Evolutionary conservation across 1,140 invertebrate genomes (phyloP).

Genomic region (Drosophila suzukii): DNA sequence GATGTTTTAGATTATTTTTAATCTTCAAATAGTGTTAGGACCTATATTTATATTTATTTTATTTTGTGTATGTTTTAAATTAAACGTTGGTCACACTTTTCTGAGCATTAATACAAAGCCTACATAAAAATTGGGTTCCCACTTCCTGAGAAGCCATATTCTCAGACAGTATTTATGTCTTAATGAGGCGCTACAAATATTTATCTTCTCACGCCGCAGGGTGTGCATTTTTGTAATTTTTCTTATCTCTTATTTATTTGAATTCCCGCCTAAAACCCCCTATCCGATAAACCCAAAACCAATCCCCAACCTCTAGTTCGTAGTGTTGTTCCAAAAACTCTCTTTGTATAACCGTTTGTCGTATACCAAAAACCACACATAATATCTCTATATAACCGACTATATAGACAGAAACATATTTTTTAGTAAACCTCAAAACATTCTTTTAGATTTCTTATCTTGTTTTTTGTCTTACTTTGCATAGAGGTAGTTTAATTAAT

Average conservation of each 20-base stretch:
- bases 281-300: slow-evolving; percentile 8
- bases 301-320: slow-evolving; percentile 49
- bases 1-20: too few species aligned
- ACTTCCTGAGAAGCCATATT: slow-evolving; percentile 3
- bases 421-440: slow-evolving; percentile 42
- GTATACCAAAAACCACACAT: slow-evolving; percentile 60
- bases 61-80: too few species aligned
- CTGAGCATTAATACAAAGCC: background rate
- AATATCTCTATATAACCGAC: slow-evolving; percentile 46
- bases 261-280: background rate
- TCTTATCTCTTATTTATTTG: slow-evolving; percentile 29
- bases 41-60: too few species aligned
- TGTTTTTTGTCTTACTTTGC: slow-evolving; percentile 23
- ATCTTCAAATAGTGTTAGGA: too few species aligned
- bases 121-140: background rate
- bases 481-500: slow-evolving; percentile 38
- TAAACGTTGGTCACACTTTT: background rate
- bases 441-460: slow-evolving; percentile 24
- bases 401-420: slow-evolving; percentile 32
- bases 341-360: slow-evolving; percentile 57
- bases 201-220: slow-evolving; percentile 2
- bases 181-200: background rate
- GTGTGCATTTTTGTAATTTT: slow-evolving; percentile 16
- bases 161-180: background rate
- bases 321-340: slow-evolving; percentile 55